phyloP scores from a whole-genome alignment of 2,113 vertebrate species.

The Zingel zingel region DNA sequence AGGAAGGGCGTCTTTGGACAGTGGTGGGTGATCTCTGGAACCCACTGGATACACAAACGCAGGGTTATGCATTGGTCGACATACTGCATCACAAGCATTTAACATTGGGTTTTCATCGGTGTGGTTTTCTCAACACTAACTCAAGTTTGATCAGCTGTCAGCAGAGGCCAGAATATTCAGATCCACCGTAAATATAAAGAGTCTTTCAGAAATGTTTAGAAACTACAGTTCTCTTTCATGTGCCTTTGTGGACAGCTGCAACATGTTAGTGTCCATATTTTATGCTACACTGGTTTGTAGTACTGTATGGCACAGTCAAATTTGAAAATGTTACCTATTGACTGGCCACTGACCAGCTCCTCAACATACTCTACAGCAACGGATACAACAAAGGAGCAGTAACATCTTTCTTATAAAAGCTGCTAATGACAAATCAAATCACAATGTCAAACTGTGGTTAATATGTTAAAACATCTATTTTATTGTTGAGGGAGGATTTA shows the following conservation, averaged over 20 bases:
- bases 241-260: not conserved
- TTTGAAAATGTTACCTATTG: not conserved
- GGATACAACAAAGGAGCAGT: not conserved
- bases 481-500: not conserved
- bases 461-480: not conserved
- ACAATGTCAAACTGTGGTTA: not conserved
- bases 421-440: not conserved
- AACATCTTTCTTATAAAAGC: too few relatives aligned
- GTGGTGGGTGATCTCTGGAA: conserved; percentile 91
- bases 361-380: not conserved
- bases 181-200: not conserved
- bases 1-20: conserved; percentile 99
- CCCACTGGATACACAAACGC: conserved; percentile 87
- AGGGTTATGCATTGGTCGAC: not conserved
- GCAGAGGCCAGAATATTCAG: not conserved
- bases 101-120: not conserved
- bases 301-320: not conserved
- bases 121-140: not conserved
- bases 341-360: not conserved
- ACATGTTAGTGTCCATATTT: not conserved
- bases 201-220: not conserved
- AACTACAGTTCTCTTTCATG: not conserved
- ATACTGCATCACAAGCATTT: not conserved
- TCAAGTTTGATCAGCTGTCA: not conserved
- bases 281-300: not conserved